Evolutionary conservation across 2,797 vertebrate species (phyloP), one percentile per base, ranked within the genome.

Genomic region (Florisuga fusca): DNA sequence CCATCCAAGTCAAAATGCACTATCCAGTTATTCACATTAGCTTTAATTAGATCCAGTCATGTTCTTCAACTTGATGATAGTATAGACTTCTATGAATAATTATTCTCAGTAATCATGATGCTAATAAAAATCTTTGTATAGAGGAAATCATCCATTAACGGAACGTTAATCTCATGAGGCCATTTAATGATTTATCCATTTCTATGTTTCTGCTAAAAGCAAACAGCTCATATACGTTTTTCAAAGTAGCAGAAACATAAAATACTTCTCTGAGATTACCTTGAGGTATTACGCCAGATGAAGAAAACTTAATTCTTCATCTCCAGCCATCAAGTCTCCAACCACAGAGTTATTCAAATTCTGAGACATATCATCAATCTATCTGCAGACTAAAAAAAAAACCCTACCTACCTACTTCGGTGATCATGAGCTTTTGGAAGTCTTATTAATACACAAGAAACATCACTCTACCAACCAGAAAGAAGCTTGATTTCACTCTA

Each of bases 111-210:
- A 94, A 94, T 80, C 79, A 75, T 74, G 94, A 91, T 80, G 88
- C 51, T 90, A 96, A 96, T 94, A 94, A 96, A 96, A 95, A 93
- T 79, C 92, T 96, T 92, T 94, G 64, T 86, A 53, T 69, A 92
- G 78, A 81, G 77, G 68, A 93, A 77, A 92, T 87, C 34, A 87
- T 73, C 72, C 77, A 91, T 94, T 95, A 94, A 95, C 91, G 93
- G 89, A 92, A 89, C 7, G 33, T 68, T 93, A 95, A 78, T 90
- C 90, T 90, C 78, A 89, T 63, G 82, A 84, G 82, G 43, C 76
- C 86, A 67, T 90, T 96, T 94, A 90, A 78, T 81, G 88, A 87
- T 94, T 87, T 91, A 95, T 54, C 67, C 82, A 71, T 88, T 94
- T 89, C 80, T 54, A 68, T 26, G 26, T 94, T 96, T 89, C 81